phyloP scores from a whole-genome alignment of 1,140 invertebrate genomes.

The Sinella curviseta region DNA sequence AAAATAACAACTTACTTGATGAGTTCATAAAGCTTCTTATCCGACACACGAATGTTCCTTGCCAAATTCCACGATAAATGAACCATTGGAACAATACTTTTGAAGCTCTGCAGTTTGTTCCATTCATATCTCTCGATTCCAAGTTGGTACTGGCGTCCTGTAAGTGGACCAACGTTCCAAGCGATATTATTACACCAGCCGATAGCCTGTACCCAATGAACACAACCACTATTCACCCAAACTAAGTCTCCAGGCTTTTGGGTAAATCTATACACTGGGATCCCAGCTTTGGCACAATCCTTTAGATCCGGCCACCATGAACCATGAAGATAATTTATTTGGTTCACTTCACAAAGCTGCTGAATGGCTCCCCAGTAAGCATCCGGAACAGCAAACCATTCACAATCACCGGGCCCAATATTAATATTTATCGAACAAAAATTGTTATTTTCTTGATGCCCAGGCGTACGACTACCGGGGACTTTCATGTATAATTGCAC shows the following conservation, averaged over 20 bases:
- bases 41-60: slow-evolving; percentile 92
- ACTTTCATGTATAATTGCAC: slow-evolving; percentile 99
- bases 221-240: slow-evolving; percentile 85
- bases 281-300: slow-evolving; percentile 51
- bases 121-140: slow-evolving; percentile 98
- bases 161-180: slow-evolving; percentile 98
- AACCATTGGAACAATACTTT: slow-evolving; percentile 83
- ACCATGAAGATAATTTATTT: slow-evolving; percentile 93
- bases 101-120: slow-evolving; percentile 97
- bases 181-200: slow-evolving; percentile 86
- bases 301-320: slow-evolving; percentile 97
- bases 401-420: slow-evolving; percentile 98
- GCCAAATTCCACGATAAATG: slow-evolving; percentile 98
- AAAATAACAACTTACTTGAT: slow-evolving; percentile 67
- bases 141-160: slow-evolving; percentile 88
- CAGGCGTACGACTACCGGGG: slow-evolving; percentile 88
- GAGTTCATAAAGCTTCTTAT: slow-evolving; percentile 82
- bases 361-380: slow-evolving; percentile 96
- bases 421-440: slow-evolving; percentile 99
- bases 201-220: slow-evolving; percentile 50
- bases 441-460: slow-evolving; percentile 99
- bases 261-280: slow-evolving; percentile 96
- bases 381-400: slow-evolving; percentile 94
- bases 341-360: slow-evolving; percentile 87
- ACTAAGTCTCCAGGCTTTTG: slow-evolving; percentile 96